A percentile compares a stretch with the other conserved stretches of the same genome.
phyloP scores from a whole-genome alignment of 1,140 invertebrate species.

The Penaeus chinensis region DNA sequence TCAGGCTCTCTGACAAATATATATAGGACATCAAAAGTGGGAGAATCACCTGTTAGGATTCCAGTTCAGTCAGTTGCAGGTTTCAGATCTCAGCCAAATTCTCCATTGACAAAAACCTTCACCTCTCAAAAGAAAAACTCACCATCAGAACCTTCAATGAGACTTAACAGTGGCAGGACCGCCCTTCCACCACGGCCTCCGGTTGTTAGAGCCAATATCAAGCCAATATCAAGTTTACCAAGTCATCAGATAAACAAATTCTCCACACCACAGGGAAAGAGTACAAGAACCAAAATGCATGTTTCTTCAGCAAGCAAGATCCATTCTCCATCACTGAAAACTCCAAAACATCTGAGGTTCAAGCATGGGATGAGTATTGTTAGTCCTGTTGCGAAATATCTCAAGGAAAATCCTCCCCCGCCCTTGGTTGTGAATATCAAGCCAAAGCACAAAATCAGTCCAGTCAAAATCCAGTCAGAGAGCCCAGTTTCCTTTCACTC shows the following conservation, averaged over 20 bases:
- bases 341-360: not conserved
- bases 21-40: not conserved
- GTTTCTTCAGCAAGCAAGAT: not conserved
- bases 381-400: constrained; percentile 29
- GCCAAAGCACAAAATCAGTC: constrained; percentile 4
- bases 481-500: too few species aligned
- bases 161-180: not conserved
- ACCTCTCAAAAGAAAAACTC: not conserved
- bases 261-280: not conserved
- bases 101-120: constrained; percentile 12
- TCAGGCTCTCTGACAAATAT: constrained; percentile 6
- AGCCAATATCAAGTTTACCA: too few species aligned
- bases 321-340: not conserved
- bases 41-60: not conserved
- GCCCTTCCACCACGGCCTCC: constrained; percentile 24
- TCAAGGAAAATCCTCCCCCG: constrained; percentile 16
- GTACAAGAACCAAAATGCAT: not conserved
- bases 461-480: not conserved
- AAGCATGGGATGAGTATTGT: constrained; percentile 9
- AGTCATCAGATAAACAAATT: not conserved
- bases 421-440: constrained; percentile 1
- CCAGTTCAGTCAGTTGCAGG: not conserved
- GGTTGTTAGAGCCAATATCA: too few species aligned
- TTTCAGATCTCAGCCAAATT: not conserved
- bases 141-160: too few species aligned